Percentiles rank a stretch among this genome's conserved stretches.
These are phyloP conservation scores for Coptodon bakossiorum DNA, from an alignment of 2,113 vertebrate genomes.

Conservation along the genomic window DNA sequence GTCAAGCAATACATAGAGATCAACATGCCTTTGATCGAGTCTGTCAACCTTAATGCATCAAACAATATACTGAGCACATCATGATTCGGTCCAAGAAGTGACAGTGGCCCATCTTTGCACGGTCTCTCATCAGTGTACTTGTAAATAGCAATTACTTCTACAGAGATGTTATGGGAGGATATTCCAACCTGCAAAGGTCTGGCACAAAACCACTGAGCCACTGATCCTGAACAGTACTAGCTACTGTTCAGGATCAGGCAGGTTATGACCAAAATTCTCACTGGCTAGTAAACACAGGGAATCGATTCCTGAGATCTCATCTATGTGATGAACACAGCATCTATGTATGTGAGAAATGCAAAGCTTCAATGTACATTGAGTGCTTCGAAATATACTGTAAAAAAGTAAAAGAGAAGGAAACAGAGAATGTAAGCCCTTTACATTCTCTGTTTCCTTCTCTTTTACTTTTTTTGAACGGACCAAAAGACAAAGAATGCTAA, in stretches of 20 bases:
- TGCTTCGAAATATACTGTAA: neutral
- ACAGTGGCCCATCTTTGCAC: neutral
- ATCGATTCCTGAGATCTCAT: accelerated
- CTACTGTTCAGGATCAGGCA: neutral
- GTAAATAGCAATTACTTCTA: neutral
- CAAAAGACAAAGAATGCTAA: neutral
- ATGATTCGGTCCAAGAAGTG: accelerated
- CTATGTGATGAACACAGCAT: accelerated
- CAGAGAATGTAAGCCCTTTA: accelerated
- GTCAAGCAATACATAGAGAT: neutral
- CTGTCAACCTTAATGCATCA: neutral
- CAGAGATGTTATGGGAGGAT: accelerated
- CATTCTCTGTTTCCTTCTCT: no score
- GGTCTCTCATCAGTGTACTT: neutral
- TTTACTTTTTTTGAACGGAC: no score
- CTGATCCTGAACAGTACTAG: neutral
- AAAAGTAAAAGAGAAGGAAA: neutral
- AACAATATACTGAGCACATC: neutral
- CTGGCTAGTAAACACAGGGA: accelerated
- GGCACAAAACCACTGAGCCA: neutral
- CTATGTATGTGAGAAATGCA: accelerated
- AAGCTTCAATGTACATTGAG: accelerated
- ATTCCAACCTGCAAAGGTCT: neutral
- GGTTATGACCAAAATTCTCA: accelerated
- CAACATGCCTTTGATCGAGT: neutral